A percentile compares a stretch with the other conserved stretches of the same genome.
Conservation (phyloP, 2,113 vertebrate genomes). For the Plecturocebus donacophilus region DNA sequence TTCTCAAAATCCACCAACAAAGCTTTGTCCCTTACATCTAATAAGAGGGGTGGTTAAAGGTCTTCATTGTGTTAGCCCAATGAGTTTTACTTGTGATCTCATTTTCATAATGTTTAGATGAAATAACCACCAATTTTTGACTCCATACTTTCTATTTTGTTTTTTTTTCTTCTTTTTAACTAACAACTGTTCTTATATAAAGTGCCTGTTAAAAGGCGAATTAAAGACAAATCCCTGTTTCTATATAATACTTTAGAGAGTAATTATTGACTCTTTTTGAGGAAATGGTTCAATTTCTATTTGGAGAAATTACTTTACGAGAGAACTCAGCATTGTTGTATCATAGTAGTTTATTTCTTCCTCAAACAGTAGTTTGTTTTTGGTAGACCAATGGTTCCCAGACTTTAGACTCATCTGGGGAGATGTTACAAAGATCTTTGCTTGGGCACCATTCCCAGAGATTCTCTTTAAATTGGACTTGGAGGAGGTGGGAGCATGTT, state of each 20-base stretch:
- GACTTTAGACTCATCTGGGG: neutral
- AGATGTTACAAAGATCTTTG: neutral
- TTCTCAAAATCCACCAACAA: neutral
- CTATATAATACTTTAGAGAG: neutral
- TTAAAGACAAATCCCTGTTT: conserved; percentile 13
- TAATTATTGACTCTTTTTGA: neutral
- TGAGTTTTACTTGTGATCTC: neutral
- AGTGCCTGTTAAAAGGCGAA: neutral
- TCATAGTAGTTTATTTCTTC: neutral
- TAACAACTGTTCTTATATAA: neutral
- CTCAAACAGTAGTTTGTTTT: neutral
- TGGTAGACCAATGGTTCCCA: neutral
- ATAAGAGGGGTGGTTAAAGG: neutral
- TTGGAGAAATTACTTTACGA: conserved; percentile 24
- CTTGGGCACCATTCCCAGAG: neutral
- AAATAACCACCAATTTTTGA: neutral
- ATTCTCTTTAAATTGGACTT: neutral
- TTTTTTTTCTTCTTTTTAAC: neutral
- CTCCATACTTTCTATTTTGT: neutral
- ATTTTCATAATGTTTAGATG: neutral
- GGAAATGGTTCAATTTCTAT: neutral
- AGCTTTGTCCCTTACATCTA: too few relatives aligned
- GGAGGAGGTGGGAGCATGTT: neutral
- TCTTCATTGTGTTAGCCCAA: neutral
- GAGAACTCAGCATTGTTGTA: neutral